phyloP scores from a whole-genome alignment of 2,888 invertebrate genomes.

The Zootermopsis nevadensis region DNA sequence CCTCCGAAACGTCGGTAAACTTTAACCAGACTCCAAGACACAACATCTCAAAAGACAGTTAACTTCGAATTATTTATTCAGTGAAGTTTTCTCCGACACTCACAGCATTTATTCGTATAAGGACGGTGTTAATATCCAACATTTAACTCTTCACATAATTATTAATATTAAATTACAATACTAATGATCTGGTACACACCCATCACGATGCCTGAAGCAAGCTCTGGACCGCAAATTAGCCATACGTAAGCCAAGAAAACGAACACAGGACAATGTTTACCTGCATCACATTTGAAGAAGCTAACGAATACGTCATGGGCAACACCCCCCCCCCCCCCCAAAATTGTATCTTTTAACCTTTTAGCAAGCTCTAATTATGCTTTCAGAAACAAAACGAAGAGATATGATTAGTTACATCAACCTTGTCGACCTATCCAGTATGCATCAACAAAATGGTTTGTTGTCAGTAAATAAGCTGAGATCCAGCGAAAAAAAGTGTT shows the following conservation, averaged over 20 bases:
- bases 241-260: not conserved
- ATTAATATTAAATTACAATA: not conserved
- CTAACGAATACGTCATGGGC: not conserved
- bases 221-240: not conserved
- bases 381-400: not conserved
- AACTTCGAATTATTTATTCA: too few species aligned
- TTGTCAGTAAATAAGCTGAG: slow-evolving; percentile 8
- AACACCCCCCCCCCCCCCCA: not conserved
- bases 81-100: too few species aligned
- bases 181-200: not conserved
- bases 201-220: not conserved
- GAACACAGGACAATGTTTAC: not conserved
- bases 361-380: not conserved
- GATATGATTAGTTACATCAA: not conserved
- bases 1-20: too few species aligned
- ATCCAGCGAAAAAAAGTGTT: not conserved
- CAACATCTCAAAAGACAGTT: too few species aligned
- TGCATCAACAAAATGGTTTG: not conserved
- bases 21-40: too few species aligned
- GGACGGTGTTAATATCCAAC: too few species aligned
- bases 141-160: too few species aligned
- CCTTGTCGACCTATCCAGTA: not conserved
- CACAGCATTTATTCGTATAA: too few species aligned
- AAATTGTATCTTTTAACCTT: not conserved
- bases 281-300: not conserved